A percentile compares a stretch with the other conserved stretches of the same genome.
phyloP scores from a whole-genome alignment of 2,888 invertebrate species.

The Hymenopus coronatus region DNA sequence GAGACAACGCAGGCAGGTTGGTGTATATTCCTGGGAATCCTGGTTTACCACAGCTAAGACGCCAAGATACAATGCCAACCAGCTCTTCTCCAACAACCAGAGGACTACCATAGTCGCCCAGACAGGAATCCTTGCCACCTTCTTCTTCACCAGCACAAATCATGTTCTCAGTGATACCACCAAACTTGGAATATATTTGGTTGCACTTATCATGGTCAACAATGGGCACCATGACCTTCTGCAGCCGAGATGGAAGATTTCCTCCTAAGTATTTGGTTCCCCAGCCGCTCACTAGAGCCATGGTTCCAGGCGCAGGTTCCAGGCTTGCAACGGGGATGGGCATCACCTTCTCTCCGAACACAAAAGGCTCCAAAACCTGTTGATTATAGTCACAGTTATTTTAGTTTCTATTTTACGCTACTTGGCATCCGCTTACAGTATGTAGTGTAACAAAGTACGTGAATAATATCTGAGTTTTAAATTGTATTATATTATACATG shows the following conservation, averaged over 20 bases:
- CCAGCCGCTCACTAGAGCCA: conserved; percentile 42
- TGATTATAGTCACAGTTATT: too few species aligned
- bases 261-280: conserved; percentile 38
- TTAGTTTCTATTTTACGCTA: too few species aligned
- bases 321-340: neutral
- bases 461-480: too few species aligned
- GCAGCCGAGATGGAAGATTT: conserved; percentile 38
- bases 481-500: too few species aligned
- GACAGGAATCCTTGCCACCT: conserved; percentile 54
- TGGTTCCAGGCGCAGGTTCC: neutral
- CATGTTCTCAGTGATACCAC: conserved; percentile 47
- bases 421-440: too few species aligned
- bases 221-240: conserved; percentile 41
- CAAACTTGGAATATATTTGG: conserved; percentile 37
- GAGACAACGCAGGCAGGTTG: conserved; percentile 7
- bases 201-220: conserved; percentile 40
- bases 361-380: neutral
- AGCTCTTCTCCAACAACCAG: conserved; percentile 36
- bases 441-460: too few species aligned
- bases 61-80: conserved; percentile 47
- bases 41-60: conserved; percentile 42
- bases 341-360: neutral
- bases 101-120: conserved; percentile 51
- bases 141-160: conserved; percentile 52
- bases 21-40: conserved; percentile 36